Percentiles rank a stretch among this genome's conserved stretches.
Conservation (phyloP, 2,888 invertebrate species). For the Ectobius pallidus region DNA sequence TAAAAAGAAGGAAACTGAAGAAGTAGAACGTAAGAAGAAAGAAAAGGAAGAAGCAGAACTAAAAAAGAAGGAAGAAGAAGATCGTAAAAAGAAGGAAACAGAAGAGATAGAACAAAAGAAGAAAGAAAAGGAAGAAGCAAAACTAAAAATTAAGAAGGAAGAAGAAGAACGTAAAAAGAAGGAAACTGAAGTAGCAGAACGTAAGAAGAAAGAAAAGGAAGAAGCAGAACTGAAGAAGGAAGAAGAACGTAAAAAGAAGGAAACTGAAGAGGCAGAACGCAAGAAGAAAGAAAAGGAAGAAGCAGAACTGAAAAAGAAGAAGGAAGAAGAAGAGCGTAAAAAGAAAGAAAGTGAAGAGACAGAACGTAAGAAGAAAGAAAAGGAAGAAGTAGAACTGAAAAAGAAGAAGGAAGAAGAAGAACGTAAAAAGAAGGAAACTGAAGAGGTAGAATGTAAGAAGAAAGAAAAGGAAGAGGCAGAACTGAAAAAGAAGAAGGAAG, state of each 20-base stretch:
- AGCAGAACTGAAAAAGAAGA: constrained; percentile 18
- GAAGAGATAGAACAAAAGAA: background rate
- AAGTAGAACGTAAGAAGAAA: constrained; percentile 4
- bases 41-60: constrained; percentile 3
- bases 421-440: constrained; percentile 42
- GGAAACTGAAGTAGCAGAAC: constrained; percentile 32
- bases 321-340: constrained; percentile 25
- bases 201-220: constrained; percentile 21
- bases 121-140: constrained; percentile 32
- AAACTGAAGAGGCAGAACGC: constrained; percentile 35
- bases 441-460: constrained; percentile 45
- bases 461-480: constrained; percentile 42
- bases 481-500: constrained; percentile 41
- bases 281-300: constrained; percentile 36
- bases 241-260: constrained; percentile 29
- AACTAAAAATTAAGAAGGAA: constrained; percentile 32
- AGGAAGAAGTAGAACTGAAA: constrained; percentile 29
- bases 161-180: constrained; percentile 35
- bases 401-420: constrained; percentile 36
- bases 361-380: constrained; percentile 33
- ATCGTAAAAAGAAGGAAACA: constrained; percentile 33
- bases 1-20: constrained; percentile 17
- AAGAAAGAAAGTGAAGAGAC: constrained; percentile 33
- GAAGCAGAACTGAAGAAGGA: constrained; percentile 31
- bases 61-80: constrained; percentile 12